These are phyloP conservation scores for Gyrodactylus bullatarudis DNA, from an alignment of 1,140 invertebrate genomes.

Conservation along the genomic window DNA sequence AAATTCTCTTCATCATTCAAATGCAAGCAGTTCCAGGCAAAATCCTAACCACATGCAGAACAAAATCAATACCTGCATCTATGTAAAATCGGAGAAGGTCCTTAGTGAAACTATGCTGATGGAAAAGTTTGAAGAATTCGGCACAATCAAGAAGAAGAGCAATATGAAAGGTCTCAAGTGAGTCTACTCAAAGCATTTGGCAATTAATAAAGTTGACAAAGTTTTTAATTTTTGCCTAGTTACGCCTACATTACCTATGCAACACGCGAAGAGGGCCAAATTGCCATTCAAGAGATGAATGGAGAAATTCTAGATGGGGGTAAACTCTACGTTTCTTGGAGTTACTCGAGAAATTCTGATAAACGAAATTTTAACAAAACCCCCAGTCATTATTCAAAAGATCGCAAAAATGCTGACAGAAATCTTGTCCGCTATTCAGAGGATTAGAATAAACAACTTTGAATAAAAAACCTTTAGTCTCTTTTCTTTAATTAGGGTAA, in stretches of 20 bases:
- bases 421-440: not conserved
- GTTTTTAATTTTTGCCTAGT: not conserved
- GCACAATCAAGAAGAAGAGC: not conserved
- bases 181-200: not conserved
- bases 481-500: too few relatives aligned
- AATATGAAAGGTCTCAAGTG: not conserved
- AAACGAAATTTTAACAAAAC: not conserved
- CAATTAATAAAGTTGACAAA: too few relatives aligned
- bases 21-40: too few relatives aligned
- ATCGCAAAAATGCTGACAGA: not conserved
- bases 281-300: not conserved
- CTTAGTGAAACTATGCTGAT: not conserved
- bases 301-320: not conserved
- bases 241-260: not conserved
- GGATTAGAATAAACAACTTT: not conserved
- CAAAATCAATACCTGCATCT: not conserved
- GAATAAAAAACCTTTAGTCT: too few relatives aligned
- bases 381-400: not conserved
- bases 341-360: not conserved
- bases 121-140: not conserved
- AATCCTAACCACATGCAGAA: too few relatives aligned
- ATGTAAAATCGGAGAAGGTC: not conserved
- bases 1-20: not conserved
- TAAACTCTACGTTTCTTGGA: not conserved
- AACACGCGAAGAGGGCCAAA: not conserved